Percentiles rank a stretch among this genome's conserved stretches.
Evolutionary conservation across 1,140 invertebrate species (phyloP).

Genomic region (Bombus superbus): DNA sequence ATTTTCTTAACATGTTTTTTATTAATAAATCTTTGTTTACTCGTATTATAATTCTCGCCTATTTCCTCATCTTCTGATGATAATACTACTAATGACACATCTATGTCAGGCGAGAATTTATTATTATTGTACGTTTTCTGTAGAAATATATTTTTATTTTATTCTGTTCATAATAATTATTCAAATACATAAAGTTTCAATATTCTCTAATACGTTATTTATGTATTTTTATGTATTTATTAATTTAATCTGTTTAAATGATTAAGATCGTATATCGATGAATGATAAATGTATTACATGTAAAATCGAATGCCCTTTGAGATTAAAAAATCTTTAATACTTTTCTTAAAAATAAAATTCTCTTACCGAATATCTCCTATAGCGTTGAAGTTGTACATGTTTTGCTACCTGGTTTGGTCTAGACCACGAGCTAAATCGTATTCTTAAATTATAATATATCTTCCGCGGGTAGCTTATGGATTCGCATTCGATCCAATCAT

Average conservation of each 20-base stretch:
- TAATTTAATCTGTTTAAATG: background rate
- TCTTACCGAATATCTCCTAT: background rate
- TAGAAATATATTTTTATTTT: constrained; percentile 11
- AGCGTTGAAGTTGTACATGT: constrained; percentile 3
- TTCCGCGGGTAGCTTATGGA: constrained; percentile 52
- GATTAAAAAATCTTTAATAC: background rate
- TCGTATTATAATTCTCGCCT: no score
- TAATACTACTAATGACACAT: background rate
- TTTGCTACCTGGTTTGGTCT: constrained; percentile 38
- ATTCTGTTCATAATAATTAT: background rate
- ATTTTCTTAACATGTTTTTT: background rate
- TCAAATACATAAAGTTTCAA: background rate
- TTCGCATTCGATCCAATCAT: constrained; percentile 65
- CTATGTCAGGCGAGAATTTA: background rate
- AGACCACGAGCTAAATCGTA: constrained; percentile 48
- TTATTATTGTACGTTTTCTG: background rate
- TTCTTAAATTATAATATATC: constrained; percentile 58
- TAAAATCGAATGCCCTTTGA: no score
- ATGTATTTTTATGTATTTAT: background rate
- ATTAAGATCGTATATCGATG: background rate
- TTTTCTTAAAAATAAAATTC: background rate
- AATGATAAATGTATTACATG: background rate
- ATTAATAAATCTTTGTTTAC: background rate
- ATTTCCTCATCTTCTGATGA: constrained; percentile 2
- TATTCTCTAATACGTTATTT: background rate